Conservation (phyloP, 2,113 vertebrate species). For the Patagioenas fasciata region DNA sequence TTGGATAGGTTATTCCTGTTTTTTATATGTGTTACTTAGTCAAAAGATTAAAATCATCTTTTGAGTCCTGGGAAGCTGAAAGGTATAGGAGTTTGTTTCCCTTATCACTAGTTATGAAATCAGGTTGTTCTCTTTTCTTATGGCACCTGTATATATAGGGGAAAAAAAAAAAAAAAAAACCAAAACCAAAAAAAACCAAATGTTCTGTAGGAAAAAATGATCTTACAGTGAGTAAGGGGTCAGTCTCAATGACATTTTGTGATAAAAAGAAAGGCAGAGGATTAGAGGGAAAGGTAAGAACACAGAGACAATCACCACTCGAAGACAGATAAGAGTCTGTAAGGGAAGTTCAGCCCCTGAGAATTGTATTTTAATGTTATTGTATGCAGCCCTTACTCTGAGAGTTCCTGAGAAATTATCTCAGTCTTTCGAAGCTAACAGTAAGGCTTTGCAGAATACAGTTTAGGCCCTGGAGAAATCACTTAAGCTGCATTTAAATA, state of each 20-base stretch:
- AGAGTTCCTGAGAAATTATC: neutral
- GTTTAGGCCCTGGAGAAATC: neutral
- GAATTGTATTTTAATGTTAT: neutral
- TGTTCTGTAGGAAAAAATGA: neutral
- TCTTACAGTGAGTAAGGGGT: rapidly evolving
- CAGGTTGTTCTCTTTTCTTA: neutral
- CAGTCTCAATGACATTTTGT: neutral
- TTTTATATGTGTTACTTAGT: neutral
- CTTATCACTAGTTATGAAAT: neutral
- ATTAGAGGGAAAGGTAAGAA: neutral
- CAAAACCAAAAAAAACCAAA: no score
- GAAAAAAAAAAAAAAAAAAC: neutral
- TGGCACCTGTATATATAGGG: rapidly evolving
- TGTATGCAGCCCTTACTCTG: rapidly evolving
- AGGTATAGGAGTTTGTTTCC: neutral
- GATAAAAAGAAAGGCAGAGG: neutral
- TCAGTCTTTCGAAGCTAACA: neutral
- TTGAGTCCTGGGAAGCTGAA: neutral
- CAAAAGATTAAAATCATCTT: neutral
- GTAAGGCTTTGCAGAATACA: neutral
- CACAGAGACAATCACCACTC: neutral
- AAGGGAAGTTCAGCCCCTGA: neutral
- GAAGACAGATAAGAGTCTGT: neutral
- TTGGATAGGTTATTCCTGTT: neutral
- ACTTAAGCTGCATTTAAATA: neutral